A percentile compares a stretch with the other conserved stretches of the same genome.
Conservation (phyloP, 2,113 vertebrate species). For the Paramisgurnus dabryanus region DNA sequence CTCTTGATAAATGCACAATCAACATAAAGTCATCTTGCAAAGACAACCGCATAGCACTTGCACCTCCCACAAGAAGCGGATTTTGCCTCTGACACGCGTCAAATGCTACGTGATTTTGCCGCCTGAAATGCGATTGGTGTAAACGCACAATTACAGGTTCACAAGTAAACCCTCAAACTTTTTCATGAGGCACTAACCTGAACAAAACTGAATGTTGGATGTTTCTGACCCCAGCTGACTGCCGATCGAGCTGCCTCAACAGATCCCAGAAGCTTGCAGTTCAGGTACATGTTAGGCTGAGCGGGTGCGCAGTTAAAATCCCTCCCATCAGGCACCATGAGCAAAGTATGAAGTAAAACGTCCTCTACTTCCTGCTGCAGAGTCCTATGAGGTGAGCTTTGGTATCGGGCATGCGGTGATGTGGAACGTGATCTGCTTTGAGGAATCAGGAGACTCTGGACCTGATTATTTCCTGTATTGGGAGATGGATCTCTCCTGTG, state of each 20-base stretch:
- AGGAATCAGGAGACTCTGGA: neutral
- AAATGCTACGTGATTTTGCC: too few relatives aligned
- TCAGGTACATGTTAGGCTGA: conserved; percentile 85
- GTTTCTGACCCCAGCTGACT: conserved; percentile 80
- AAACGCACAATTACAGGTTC: too few relatives aligned
- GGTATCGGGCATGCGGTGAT: neutral
- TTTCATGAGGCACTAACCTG: conserved; percentile 76
- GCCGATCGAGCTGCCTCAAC: conserved; percentile 81
- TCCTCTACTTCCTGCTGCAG: conserved; percentile 58
- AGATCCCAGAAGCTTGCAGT: conserved; percentile 87
- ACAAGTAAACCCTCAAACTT: neutral
- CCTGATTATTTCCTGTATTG: neutral
- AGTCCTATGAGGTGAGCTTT: conserved; percentile 29
- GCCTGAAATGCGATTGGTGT: too few relatives aligned
- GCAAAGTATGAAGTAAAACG: conserved; percentile 81
- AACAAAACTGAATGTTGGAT: conserved; percentile 84
- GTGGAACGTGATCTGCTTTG: conserved; percentile 5
- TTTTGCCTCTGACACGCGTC: too few relatives aligned
- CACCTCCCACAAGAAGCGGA: too few relatives aligned
- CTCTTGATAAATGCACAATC: too few relatives aligned
- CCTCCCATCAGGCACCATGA: conserved; percentile 91
- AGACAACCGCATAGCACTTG: too few relatives aligned
- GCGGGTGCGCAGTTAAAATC: conserved; percentile 71
- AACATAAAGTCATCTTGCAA: too few relatives aligned
- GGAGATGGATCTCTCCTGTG: conserved; percentile 41